Percentiles rank a stretch among this genome's conserved stretches.
Conservation (phyloP, 2,113 vertebrate genomes). For the Lampris incognitus region DNA sequence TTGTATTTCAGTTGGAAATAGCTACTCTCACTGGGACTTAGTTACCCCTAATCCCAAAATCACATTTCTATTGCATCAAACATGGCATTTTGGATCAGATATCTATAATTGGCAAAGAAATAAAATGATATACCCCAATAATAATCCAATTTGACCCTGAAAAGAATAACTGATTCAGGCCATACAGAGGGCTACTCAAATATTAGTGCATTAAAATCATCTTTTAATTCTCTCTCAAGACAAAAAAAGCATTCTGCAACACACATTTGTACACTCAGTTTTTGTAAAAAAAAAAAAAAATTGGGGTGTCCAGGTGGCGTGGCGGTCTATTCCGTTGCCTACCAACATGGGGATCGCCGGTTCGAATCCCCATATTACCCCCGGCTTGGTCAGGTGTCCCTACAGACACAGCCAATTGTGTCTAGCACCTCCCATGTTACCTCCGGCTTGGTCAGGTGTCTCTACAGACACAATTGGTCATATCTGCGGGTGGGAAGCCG, state of each 20-base stretch:
- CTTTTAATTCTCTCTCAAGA: neutral
- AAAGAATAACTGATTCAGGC: neutral
- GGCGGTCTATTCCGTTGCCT: no score
- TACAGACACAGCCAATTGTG: no score
- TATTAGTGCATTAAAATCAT: slow-evolving; percentile 22
- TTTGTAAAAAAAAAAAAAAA: neutral
- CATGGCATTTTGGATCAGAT: slow-evolving; percentile 11
- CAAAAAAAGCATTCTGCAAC: neutral
- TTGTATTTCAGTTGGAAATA: slow-evolving; percentile 41
- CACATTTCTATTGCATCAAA: slow-evolving; percentile 19
- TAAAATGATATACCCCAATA: slow-evolving; percentile 26
- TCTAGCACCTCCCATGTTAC: no score
- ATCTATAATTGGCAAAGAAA: neutral
- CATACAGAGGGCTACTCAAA: slow-evolving; percentile 5
- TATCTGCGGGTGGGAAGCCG: no score
- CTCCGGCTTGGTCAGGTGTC: no score
- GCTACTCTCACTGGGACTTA: slow-evolving; percentile 39
- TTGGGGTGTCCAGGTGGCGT: no score
- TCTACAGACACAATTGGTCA: no score
- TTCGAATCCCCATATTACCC: no score
- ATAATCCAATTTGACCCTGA: neutral
- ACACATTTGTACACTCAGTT: neutral
- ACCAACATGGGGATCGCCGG: no score
- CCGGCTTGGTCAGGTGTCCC: no score
- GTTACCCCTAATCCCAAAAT: slow-evolving; percentile 52